Conservation (phyloP, 2,797 vertebrate genomes). For the Poecilia gillii region DNA sequence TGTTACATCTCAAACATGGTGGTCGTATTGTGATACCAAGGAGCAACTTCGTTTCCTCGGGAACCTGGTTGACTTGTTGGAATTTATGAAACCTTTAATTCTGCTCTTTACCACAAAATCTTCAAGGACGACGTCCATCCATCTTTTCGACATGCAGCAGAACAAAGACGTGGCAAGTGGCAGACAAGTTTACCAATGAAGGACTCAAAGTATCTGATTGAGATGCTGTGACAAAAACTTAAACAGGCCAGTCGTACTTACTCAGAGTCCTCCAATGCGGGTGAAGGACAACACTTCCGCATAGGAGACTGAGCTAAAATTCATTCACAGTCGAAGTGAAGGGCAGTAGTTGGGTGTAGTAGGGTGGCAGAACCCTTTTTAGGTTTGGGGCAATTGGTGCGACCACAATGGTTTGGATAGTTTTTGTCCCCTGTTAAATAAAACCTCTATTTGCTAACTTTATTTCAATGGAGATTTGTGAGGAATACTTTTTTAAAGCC, state of each 20-base stretch:
- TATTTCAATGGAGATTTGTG: not conserved
- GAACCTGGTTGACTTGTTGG: not conserved
- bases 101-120: not conserved
- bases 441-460: not conserved
- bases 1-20: not conserved
- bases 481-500: not conserved
- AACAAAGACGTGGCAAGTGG: not conserved
- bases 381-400: not conserved
- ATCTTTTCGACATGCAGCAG: not conserved
- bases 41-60: not conserved
- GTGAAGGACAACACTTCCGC: not conserved
- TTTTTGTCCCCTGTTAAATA: not conserved
- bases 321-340: not conserved
- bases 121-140: not conserved
- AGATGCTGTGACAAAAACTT: not conserved
- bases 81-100: not conserved
- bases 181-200: not conserved
- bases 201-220: not conserved
- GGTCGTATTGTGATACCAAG: not conserved
- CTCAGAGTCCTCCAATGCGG: not conserved
- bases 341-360: not conserved
- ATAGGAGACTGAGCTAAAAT: not conserved
- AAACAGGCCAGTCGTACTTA: not conserved
- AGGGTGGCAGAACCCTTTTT: not conserved
- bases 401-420: not conserved